These are phyloP conservation scores for Zelleria hepariella DNA, from an alignment of 2,888 invertebrate genomes.

Conservation along the genomic window DNA sequence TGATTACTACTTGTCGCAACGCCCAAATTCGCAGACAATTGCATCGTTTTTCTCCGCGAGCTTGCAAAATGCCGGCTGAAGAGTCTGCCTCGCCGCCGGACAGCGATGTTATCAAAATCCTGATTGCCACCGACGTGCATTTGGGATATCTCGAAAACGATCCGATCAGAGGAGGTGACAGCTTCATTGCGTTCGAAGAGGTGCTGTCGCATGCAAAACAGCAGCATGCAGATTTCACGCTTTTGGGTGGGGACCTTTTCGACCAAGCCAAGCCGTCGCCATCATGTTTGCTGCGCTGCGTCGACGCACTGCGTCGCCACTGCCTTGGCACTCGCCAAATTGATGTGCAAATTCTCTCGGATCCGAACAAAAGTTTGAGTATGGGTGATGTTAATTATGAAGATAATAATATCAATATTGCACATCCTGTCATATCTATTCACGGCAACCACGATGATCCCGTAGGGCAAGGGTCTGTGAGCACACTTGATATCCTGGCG, in stretches of 20 bases:
- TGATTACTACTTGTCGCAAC: neutral
- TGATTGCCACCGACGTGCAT: slow-evolving; percentile 9
- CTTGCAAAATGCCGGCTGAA: neutral
- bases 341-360: slow-evolving; percentile 85
- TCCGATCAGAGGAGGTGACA: slow-evolving; percentile 84
- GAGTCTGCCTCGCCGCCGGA: slow-evolving; percentile 4
- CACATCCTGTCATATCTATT: slow-evolving; percentile 94
- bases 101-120: neutral
- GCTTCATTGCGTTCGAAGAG: slow-evolving; percentile 95
- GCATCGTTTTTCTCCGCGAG: neutral
- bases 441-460: slow-evolving; percentile 99
- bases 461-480: slow-evolving; percentile 77
- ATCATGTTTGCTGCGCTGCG: slow-evolving; percentile 78
- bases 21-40: neutral
- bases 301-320: slow-evolving; percentile 80
- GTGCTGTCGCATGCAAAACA: slow-evolving; percentile 85
- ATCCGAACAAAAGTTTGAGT: slow-evolving; percentile 36
- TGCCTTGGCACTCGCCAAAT: slow-evolving; percentile 74
- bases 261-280: slow-evolving; percentile 95
- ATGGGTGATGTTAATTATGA: slow-evolving; percentile 83
- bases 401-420: slow-evolving; percentile 94
- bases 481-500: slow-evolving; percentile 90
- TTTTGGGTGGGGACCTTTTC: slow-evolving; percentile 97
- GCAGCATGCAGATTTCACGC: slow-evolving; percentile 86
- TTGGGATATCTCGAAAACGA: slow-evolving; percentile 82